These are phyloP conservation scores for Probosciger aterrimus DNA, from an alignment of 2,113 vertebrate genomes.

Conservation along the genomic window DNA sequence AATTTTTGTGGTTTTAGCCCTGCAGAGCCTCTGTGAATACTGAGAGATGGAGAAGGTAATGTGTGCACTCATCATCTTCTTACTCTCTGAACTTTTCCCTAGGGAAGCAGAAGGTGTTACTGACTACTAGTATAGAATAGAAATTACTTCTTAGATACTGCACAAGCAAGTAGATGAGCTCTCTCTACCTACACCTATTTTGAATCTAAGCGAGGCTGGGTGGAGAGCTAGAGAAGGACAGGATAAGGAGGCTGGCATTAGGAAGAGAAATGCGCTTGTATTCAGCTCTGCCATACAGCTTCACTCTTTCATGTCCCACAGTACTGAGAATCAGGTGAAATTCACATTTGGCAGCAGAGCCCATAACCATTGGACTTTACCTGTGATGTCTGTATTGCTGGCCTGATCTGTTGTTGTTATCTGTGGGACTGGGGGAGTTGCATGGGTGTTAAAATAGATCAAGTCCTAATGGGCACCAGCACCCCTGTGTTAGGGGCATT, in stretches of 20 bases:
- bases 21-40: not conserved
- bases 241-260: not conserved
- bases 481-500: not conserved
- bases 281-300: not conserved
- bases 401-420: not conserved
- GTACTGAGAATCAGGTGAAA: not conserved
- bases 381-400: accelerated
- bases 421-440: not conserved
- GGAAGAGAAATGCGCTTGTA: not conserved
- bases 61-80: not conserved
- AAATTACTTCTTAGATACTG: not conserved
- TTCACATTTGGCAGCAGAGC: not conserved
- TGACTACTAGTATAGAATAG: not conserved
- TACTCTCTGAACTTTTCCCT: not conserved
- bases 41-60: accelerated
- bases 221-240: not conserved
- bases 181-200: accelerated
- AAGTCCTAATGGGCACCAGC: not conserved
- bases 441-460: not conserved
- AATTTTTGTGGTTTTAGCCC: not conserved
- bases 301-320: not conserved
- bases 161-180: not conserved
- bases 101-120: not conserved
- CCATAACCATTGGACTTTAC: accelerated
- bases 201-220: not conserved